A percentile compares a stretch with the other conserved stretches of the same genome.
Conservation (phyloP, 2,797 vertebrate species). For the Eleutherodactylus coqui region DNA sequence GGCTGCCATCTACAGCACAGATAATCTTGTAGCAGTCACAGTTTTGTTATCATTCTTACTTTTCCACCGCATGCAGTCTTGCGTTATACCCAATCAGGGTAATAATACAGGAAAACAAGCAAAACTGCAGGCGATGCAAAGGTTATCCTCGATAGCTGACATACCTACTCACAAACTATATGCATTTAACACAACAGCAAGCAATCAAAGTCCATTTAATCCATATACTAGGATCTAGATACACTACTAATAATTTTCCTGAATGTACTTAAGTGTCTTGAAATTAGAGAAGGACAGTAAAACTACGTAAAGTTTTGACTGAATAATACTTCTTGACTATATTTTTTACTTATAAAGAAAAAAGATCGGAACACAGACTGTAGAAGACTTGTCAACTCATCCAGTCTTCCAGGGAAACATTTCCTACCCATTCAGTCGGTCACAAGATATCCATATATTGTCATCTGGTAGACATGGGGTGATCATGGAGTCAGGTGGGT, state of each 20-base stretch:
- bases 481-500: background rate
- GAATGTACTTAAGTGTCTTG: conserved; percentile 22
- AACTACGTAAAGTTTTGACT: background rate
- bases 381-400: background rate
- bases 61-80: background rate
- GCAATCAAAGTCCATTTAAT: conserved; percentile 31
- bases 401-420: background rate
- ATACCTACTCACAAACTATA: background rate
- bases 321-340: background rate
- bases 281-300: conserved; percentile 10
- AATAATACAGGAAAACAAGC: background rate
- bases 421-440: background rate
- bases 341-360: background rate
- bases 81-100: background rate
- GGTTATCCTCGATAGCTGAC: background rate
- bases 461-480: background rate
- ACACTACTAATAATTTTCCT: conserved; percentile 41
- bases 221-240: conserved; percentile 36
- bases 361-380: background rate
- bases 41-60: background rate
- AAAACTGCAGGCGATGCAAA: background rate
- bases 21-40: conserved; percentile 2
- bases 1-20: conserved; percentile 54
- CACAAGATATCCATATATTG: background rate
- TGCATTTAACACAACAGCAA: conserved; percentile 28